Percentiles rank a stretch among this genome's conserved stretches.
These are phyloP conservation scores for Lacerta agilis DNA, from an alignment of 2,797 vertebrate species.

Conservation along the genomic window DNA sequence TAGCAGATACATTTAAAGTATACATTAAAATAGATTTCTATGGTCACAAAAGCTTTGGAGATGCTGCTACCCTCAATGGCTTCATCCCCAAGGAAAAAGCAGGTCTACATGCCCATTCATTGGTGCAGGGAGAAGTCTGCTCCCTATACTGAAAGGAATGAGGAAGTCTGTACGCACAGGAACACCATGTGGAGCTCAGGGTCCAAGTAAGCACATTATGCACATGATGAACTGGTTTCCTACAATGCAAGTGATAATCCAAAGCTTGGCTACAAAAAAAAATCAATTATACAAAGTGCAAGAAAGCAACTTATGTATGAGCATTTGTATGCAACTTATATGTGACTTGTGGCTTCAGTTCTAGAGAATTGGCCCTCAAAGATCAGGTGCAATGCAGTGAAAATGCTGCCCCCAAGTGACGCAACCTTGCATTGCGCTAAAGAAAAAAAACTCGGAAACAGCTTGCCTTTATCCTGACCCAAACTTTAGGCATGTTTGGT, in stretches of 20 bases:
- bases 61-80: neutral
- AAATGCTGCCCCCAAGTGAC: constrained; percentile 14
- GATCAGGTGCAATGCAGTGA: constrained; percentile 7
- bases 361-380: neutral
- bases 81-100: neutral
- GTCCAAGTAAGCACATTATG: neutral
- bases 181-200: neutral
- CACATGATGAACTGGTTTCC: neutral
- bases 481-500: neutral
- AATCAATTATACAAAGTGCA: neutral
- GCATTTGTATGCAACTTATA: neutral
- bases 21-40: neutral
- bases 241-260: neutral
- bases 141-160: neutral
- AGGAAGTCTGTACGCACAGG: neutral
- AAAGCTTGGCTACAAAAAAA: neutral
- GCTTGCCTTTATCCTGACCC: neutral
- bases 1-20: too few relatives aligned
- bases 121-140: neutral
- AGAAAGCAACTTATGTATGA: neutral
- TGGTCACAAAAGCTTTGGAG: neutral
- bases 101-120: neutral
- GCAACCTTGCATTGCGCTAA: constrained; percentile 27
- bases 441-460: neutral
- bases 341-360: neutral